These are phyloP conservation scores for Dermochelys coriacea DNA, from an alignment of 2,797 vertebrate genomes.

Conservation along the genomic window DNA sequence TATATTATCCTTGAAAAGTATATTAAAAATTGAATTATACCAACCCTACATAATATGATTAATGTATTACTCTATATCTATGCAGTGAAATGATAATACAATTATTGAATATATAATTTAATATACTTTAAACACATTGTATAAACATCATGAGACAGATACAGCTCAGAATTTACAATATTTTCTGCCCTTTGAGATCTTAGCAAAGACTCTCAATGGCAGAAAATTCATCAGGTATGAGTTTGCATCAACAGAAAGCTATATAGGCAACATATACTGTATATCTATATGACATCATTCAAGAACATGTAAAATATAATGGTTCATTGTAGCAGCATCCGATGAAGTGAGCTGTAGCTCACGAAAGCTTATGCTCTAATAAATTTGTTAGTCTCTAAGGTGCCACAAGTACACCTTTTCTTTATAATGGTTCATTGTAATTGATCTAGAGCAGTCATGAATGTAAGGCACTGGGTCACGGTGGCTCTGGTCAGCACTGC, in stretches of 20 bases:
- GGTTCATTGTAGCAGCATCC: not conserved
- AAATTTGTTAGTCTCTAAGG: too few species aligned
- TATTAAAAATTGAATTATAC: not conserved
- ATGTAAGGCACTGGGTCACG: too few species aligned
- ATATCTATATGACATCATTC: not conserved
- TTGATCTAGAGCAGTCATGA: too few species aligned
- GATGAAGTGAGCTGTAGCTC: too few species aligned
- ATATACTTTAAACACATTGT: not conserved
- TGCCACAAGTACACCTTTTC: too few species aligned
- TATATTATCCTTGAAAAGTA: not conserved
- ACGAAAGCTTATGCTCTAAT: too few species aligned
- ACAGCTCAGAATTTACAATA: not conserved
- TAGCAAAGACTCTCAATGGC: not conserved
- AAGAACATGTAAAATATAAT: not conserved
- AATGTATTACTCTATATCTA: not conserved
- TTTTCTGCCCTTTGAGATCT: not conserved
- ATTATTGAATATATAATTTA: not conserved
- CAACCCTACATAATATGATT: not conserved
- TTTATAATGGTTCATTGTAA: conserved; percentile 7
- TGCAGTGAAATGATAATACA: not conserved
- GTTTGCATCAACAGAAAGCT: not conserved
- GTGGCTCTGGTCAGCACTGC: too few species aligned
- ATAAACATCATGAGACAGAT: not conserved
- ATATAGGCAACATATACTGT: conserved; percentile 18
- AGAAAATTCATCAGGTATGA: conserved; percentile 20